Conservation (phyloP, 2,888 invertebrate genomes). For the Agrotis clavis region DNA sequence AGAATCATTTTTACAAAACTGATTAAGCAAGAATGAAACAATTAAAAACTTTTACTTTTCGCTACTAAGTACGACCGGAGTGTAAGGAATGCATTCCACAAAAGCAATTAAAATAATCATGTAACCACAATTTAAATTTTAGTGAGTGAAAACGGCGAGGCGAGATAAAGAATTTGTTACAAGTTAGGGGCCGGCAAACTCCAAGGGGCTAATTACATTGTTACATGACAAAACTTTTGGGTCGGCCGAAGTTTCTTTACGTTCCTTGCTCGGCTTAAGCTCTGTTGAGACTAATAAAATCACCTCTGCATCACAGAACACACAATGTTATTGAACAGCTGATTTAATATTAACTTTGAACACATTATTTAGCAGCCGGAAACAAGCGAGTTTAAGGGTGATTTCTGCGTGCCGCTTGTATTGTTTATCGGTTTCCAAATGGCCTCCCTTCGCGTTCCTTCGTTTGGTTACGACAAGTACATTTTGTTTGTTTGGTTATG, state of each 20-base stretch:
- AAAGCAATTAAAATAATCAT: slow-evolving; percentile 63
- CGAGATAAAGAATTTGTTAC: slow-evolving; percentile 87
- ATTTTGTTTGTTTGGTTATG: slow-evolving; percentile 52
- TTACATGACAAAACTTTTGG: slow-evolving; percentile 89
- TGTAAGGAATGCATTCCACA: slow-evolving; percentile 35
- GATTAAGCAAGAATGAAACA: not conserved
- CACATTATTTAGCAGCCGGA: slow-evolving; percentile 63
- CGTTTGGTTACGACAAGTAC: slow-evolving; percentile 49
- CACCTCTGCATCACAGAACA: slow-evolving; percentile 82
- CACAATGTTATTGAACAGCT: slow-evolving; percentile 75
- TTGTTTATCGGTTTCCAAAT: slow-evolving; percentile 63
- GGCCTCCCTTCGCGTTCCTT: slow-evolving; percentile 42
- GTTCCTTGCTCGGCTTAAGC: slow-evolving; percentile 81
- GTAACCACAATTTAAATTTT: slow-evolving; percentile 78
- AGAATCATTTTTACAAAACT: not conserved
- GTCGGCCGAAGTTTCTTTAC: slow-evolving; percentile 86
- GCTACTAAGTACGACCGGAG: not conserved
- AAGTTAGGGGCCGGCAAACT: slow-evolving; percentile 81
- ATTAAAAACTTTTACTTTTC: slow-evolving; percentile 13
- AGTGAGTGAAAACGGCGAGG: slow-evolving; percentile 82
- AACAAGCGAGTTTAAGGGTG: slow-evolving; percentile 47
- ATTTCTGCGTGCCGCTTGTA: slow-evolving; percentile 51
- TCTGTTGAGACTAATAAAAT: slow-evolving; percentile 83
- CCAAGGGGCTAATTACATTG: slow-evolving; percentile 89
- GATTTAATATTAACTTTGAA: slow-evolving; percentile 68